A percentile compares a stretch with the other conserved stretches of the same genome.
phyloP scores from a whole-genome alignment of 2,888 invertebrate genomes.

The Pollenia amentaria region DNA sequence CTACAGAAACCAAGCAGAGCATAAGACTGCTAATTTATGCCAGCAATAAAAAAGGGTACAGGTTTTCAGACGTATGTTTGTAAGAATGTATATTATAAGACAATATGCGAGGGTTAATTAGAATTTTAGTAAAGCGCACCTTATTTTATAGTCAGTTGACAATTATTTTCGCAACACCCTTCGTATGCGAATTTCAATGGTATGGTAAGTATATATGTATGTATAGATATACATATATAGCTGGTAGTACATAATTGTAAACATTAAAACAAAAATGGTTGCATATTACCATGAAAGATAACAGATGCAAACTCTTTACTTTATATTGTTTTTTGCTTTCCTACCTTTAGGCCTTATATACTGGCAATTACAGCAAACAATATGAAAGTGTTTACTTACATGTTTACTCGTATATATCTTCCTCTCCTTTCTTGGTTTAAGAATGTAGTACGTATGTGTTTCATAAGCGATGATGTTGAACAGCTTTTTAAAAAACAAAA shows the following conservation, averaged over 20 bases:
- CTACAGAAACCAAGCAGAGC: neutral
- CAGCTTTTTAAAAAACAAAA: constrained; percentile 50
- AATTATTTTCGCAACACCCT: neutral
- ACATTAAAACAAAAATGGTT: constrained; percentile 60
- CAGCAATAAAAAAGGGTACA: constrained; percentile 31
- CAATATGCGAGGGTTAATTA: constrained; percentile 14
- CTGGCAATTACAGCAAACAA: constrained; percentile 68
- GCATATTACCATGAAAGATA: constrained; percentile 68
- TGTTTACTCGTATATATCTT: neutral
- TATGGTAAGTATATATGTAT: neutral
- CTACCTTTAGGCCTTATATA: constrained; percentile 58
- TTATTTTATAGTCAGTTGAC: neutral
- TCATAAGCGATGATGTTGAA: constrained; percentile 60
- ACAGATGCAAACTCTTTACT: constrained; percentile 48
- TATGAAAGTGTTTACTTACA: constrained; percentile 36
- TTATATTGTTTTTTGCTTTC: constrained; percentile 30
- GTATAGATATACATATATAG: neutral
- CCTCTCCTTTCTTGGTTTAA: neutral
- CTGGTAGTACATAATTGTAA: constrained; percentile 56
- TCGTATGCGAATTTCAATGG: neutral
- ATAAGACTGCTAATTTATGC: constrained; percentile 38
- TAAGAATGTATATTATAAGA: constrained; percentile 4
- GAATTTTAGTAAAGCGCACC: neutral
- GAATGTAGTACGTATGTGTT: neutral
- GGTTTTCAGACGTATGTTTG: neutral